Evolutionary conservation across 2,888 invertebrate genomes (phyloP), one percentile per base, ranked within the genome.

Genomic region (Drosophila fungiperda): DNA sequence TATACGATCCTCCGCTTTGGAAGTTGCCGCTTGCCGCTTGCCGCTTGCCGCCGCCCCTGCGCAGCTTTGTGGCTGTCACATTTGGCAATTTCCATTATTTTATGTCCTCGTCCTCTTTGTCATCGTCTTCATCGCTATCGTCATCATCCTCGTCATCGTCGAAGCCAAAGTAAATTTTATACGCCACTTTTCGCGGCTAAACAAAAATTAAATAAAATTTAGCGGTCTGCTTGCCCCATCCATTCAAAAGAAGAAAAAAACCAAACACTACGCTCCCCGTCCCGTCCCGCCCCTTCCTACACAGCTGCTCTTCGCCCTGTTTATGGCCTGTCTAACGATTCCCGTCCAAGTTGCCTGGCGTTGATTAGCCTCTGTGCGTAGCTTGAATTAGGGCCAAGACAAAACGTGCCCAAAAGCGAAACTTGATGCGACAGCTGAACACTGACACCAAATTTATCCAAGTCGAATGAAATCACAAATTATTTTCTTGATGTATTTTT

Each of bases 21-120:
- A 36, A 29, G 36, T 55, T 40, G 40, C 38, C 32, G 29, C 29
- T 49, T 40, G 40, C 38, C 32, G 29, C 29, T 49, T 45, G 38
- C 67, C 35, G 53, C 50, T 35, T 40, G 38, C 69, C 35, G 52
- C 50, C 54, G 49, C 64, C 76, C 79, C 78, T 61, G 81, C 84
- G 60, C 68, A 74, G 83, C 89, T 90, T 90, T 88, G 87, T 90
- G 87, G 78, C 87, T 86, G 90, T 88, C 85, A 90, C 89, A 90
- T 90, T 88, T 90, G 86, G 90, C 90, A 86, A 88, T 86, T 90
- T 88, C 89, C 87, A 90, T 86, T 87, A 86, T 86, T 86, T 90
- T 77, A 86, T 88, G 86, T 89, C 85, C 84, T 76, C 80, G 85
- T 88, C 89, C 89, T 81, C 76, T 73, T 76, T 68, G 66, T 72